These are phyloP conservation scores for Myotis planiceps DNA, from an alignment of 2,797 vertebrate species.

Conservation along the genomic window DNA sequence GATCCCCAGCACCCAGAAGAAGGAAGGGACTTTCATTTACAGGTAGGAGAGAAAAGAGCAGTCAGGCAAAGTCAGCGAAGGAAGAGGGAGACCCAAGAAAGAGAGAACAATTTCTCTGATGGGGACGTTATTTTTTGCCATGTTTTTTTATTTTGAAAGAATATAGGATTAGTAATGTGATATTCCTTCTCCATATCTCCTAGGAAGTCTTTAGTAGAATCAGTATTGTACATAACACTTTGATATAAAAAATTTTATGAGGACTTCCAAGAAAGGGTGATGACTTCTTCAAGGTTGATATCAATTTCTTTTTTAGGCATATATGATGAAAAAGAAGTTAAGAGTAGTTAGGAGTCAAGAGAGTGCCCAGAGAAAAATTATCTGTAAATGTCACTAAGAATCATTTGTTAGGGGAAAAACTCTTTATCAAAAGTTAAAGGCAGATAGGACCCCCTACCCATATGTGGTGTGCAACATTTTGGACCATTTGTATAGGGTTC, in stretches of 20 bases:
- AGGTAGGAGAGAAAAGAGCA: neutral
- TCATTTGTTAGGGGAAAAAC: neutral
- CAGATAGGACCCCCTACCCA: neutral
- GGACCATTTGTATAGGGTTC: neutral
- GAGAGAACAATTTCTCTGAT: neutral
- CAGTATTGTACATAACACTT: neutral
- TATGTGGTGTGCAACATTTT: neutral
- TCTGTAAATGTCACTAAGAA: neutral
- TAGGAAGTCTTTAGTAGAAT: constrained; percentile 2
- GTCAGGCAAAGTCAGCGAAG: neutral
- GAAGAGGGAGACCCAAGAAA: neutral
- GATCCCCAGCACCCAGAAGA: neutral
- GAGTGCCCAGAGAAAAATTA: neutral
- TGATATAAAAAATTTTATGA: neutral
- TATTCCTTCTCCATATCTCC: neutral
- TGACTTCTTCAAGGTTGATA: neutral
- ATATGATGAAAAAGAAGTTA: neutral
- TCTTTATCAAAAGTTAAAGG: neutral
- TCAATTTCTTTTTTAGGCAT: neutral
- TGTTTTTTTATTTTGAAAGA: neutral
- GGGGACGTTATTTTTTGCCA: neutral
- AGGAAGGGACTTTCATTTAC: neutral
- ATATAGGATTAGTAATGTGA: neutral
- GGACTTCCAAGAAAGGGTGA: neutral
- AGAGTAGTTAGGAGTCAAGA: neutral